Base-by-base conservation (phyloP, 2,888 invertebrate species). In the Amiota mariae region DNA sequence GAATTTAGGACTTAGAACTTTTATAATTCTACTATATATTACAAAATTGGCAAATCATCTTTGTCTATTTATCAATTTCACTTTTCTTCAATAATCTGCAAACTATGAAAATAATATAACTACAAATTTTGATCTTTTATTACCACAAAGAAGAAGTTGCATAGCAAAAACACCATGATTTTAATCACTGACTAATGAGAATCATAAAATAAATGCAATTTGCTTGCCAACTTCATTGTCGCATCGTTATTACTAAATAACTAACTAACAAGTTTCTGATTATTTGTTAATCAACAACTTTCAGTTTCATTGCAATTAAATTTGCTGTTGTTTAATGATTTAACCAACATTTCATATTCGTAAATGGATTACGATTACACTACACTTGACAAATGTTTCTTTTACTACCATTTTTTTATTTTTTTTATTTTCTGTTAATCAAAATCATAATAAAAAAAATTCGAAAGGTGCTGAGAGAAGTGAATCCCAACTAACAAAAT, bases 391-490 rank as follows among this genome's bases (percentile, higher is more conserved):
- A 59, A 59, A 59, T 59, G 36, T 36, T 36, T 36, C 8, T 36
- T 36, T 36, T 36, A 36, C 36, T 36, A 36, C 6, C 6, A 36
- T 36, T 54, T 4, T 4, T 54, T 3, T 54, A 8, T 54, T 54
- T 3, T 54, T 54, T 4, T 54, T 54, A 54, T 8, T 54, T 12
- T n/a, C 13, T 54, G 54, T 59, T n/a, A 18, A 15, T n/a, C n/a
- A 11, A 63, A 24, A 20, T 18, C 24, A 61, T 61, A 36, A 24
- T 36, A 63, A 63, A 11, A n/a, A 36, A 63, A 47, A 68, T 54
- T 68, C 67, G 67, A 68, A 68, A 68, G 67, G 64, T 64, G 64
- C 36, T 64, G 64, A 64, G 36, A 36, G 64, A 24, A 54, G 67
- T 49, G 54, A n/a, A 15, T n/a, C 4, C 48, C 11, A 18, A 66